phyloP scores from a whole-genome alignment of 2,113 vertebrate species.

The Trogon surrucura region DNA sequence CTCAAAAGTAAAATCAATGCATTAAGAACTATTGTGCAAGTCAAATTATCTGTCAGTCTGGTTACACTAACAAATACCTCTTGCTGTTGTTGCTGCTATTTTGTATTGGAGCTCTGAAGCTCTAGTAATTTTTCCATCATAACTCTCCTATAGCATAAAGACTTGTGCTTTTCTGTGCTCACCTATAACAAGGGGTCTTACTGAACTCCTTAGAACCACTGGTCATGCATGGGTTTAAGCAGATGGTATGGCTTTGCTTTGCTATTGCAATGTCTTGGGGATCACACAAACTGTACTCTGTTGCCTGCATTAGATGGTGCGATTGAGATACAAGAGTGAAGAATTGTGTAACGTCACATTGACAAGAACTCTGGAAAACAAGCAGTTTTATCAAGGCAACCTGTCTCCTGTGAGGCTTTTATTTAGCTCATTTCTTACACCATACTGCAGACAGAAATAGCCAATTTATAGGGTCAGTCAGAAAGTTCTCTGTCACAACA shows the following conservation, averaged over 20 bases:
- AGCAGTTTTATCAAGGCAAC: background rate
- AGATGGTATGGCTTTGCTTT: background rate
- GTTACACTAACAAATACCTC: background rate
- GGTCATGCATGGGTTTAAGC: background rate
- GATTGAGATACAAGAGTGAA: background rate
- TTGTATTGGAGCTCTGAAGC: background rate
- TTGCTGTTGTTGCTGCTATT: background rate
- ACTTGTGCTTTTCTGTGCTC: background rate
- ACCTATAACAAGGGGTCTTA: background rate
- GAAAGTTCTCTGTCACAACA: background rate
- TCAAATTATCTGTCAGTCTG: background rate
- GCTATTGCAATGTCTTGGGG: background rate
- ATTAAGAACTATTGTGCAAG: background rate
- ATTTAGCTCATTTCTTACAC: background rate
- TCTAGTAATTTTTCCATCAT: background rate
- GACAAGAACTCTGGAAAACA: background rate
- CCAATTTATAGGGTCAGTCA: background rate
- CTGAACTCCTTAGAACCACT: background rate
- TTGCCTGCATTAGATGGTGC: background rate
- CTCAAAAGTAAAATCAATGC: background rate
- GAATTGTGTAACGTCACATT: background rate
- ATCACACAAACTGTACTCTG: background rate
- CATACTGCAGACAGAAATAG: background rate
- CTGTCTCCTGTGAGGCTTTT: background rate
- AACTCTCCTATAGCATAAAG: background rate